Percentiles rank a stretch among this genome's conserved stretches.
Evolutionary conservation across 2,113 vertebrate species (phyloP).

Genomic region (Suncus etruscus): DNA sequence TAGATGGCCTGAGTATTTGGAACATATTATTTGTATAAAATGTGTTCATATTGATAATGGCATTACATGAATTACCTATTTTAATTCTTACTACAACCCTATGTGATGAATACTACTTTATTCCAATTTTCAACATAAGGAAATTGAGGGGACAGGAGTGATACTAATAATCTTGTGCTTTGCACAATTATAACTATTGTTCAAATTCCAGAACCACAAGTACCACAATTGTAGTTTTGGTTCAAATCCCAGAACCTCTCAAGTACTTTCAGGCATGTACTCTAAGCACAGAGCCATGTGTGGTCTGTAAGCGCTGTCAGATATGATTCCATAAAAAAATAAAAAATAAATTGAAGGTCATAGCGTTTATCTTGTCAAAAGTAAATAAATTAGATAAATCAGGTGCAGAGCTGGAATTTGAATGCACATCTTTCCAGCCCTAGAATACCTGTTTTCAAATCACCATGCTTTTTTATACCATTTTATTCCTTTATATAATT

Average conservation of each 20-base stretch:
- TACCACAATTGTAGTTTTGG: no score
- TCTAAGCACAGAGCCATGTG: no score
- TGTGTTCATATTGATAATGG: neutral
- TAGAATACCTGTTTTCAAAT: neutral
- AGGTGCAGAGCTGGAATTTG: neutral
- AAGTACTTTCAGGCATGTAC: no score
- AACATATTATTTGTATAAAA: slow-evolving; percentile 14
- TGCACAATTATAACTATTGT: no score
- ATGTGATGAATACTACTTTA: neutral
- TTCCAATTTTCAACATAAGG: slow-evolving; percentile 7
- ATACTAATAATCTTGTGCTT: no score
- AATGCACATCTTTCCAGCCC: neutral
- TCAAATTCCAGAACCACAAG: no score
- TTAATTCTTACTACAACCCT: slow-evolving; percentile 36
- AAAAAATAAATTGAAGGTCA: neutral
- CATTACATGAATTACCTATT: neutral
- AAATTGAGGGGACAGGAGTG: neutral
- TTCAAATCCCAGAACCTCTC: no score
- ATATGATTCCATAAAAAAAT: no score
- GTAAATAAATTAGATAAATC: neutral
- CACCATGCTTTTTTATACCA: neutral
- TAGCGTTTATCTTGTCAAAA: neutral
- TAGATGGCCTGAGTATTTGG: neutral
- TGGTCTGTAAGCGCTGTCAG: no score
- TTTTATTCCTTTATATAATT: neutral